Evolutionary conservation across 2,888 invertebrate species (phyloP).

Genomic region (Cerastis leucographa): DNA sequence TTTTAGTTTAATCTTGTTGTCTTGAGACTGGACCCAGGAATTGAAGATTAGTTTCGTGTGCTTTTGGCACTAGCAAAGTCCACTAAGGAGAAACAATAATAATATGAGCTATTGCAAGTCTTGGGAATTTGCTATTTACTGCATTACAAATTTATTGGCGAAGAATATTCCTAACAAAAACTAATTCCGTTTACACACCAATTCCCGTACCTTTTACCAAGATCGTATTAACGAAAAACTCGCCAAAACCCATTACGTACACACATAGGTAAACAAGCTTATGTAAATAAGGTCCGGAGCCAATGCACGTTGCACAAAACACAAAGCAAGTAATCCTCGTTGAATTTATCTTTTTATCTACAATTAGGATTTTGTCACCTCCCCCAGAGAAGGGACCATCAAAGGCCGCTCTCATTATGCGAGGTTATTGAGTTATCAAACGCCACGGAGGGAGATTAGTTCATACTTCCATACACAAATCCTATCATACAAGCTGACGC

Average conservation of each 20-base stretch:
- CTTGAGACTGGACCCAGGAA: neutral
- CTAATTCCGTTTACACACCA: neutral
- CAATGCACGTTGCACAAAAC: conserved; percentile 75
- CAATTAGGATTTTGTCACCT: conserved; percentile 90
- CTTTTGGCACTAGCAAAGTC: neutral
- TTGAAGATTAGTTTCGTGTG: neutral
- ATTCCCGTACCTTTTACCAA: conserved; percentile 25
- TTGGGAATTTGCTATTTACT: neutral
- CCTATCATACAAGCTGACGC: conserved; percentile 91
- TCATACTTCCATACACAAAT: conserved; percentile 90
- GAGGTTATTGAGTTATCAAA: conserved; percentile 90
- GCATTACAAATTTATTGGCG: neutral
- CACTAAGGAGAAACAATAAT: neutral
- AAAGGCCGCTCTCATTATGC: conserved; percentile 89
- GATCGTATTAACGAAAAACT: conserved; percentile 38
- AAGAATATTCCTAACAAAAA: neutral
- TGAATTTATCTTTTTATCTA: conserved; percentile 90
- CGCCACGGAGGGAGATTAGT: conserved; percentile 88
- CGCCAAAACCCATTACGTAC: conserved; percentile 51
- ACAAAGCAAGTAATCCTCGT: conserved; percentile 74
- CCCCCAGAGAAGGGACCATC: conserved; percentile 75
- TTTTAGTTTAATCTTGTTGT: no score
- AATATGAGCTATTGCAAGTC: neutral
- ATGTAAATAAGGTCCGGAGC: conserved; percentile 61
- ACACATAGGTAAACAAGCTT: conserved; percentile 62